Conservation (phyloP, 2,797 vertebrate species). For the Alosa sapidissima region DNA sequence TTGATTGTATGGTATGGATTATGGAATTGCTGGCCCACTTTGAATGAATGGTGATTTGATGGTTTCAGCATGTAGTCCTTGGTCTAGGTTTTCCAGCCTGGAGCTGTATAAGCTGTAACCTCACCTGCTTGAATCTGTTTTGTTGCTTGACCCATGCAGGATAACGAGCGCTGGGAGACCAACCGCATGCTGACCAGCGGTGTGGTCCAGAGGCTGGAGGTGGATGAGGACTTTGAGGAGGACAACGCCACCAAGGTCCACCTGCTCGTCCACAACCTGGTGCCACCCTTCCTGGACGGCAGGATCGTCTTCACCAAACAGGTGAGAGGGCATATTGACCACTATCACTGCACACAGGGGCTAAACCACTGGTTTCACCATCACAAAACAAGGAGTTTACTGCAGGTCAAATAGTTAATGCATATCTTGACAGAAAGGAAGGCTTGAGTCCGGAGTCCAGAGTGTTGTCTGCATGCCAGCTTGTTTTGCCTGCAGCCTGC, state of each 20-base stretch:
- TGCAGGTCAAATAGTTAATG: conserved; percentile 5
- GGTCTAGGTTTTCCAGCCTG: neutral
- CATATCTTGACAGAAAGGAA: neutral
- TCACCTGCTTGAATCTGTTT: neutral
- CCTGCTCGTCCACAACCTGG: conserved; percentile 93
- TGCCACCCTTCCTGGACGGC: conserved; percentile 96
- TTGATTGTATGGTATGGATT: neutral
- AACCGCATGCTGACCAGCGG: conserved; percentile 99
- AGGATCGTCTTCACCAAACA: conserved; percentile 99
- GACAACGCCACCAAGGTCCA: conserved; percentile 97
- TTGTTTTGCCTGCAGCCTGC: conserved; percentile 2
- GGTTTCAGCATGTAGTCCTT: neutral
- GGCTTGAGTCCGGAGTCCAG: neutral
- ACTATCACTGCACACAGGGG: no score
- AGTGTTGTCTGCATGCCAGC: neutral
- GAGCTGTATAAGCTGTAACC: neutral
- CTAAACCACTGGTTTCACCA: neutral
- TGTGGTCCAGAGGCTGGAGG: conserved; percentile 95
- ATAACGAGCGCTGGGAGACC: conserved; percentile 98
- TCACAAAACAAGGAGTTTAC: neutral
- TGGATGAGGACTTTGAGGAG: conserved; percentile 98
- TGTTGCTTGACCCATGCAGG: conserved; percentile 68
- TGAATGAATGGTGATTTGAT: neutral
- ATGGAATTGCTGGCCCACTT: neutral
- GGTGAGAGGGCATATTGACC: conserved; percentile 65